Evolutionary conservation across 2,797 vertebrate genomes (phyloP).

Genomic region (Myripristis murdjan): DNA sequence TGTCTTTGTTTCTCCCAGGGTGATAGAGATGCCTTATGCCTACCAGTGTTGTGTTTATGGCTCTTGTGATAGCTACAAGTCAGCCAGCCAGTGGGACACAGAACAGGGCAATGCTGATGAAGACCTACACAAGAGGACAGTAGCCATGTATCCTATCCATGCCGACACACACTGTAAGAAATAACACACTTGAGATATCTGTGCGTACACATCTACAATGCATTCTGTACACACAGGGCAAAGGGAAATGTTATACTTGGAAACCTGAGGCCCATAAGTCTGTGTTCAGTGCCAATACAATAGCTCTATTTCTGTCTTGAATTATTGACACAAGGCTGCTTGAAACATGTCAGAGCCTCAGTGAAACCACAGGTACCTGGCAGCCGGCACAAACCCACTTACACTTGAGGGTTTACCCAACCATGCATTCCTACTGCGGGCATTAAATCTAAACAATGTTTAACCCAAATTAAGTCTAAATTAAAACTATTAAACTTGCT

Average conservation of each 20-base stretch:
- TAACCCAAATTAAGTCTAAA: constrained; percentile 56
- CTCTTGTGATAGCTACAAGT: constrained; percentile 88
- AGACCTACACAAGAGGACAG: constrained; percentile 87
- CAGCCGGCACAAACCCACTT: constrained; percentile 44
- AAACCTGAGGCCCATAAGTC: constrained; percentile 36
- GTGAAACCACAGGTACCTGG: constrained; percentile 67
- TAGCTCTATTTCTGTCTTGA: constrained; percentile 48
- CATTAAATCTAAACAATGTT: constrained; percentile 46
- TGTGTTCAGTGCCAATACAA: not conserved
- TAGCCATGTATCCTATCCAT: constrained; percentile 87
- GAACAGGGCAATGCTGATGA: constrained; percentile 88
- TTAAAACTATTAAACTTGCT: constrained; percentile 43
- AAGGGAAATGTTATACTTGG: not conserved
- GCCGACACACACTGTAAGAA: constrained; percentile 91
- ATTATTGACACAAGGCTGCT: constrained; percentile 46
- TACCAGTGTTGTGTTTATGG: constrained; percentile 97
- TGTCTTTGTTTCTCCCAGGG: constrained; percentile 78
- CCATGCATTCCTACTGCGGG: constrained; percentile 60
- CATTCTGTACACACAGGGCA: not conserved
- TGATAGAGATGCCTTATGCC: constrained; percentile 94
- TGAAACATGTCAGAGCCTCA: constrained; percentile 65
- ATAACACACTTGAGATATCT: not conserved
- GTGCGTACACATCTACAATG: not conserved
- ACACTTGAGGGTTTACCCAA: constrained; percentile 35
- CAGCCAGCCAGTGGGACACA: constrained; percentile 85